Evolutionary conservation across 2,888 invertebrate species (phyloP).

Genomic region (Empis stercorea): DNA sequence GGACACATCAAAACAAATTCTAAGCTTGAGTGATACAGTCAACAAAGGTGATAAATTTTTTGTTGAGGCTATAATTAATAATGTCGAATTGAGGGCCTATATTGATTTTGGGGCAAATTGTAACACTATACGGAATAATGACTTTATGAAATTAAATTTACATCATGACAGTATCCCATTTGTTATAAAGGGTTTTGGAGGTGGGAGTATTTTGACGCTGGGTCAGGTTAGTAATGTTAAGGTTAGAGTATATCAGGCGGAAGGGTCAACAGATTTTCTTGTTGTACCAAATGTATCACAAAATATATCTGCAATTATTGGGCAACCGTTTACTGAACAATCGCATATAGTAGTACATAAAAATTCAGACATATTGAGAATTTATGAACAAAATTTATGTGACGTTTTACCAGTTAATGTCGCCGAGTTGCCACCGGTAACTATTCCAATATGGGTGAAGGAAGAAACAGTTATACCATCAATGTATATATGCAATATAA

Average conservation of each 20-base stretch:
- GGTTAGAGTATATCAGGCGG: conserved; percentile 5
- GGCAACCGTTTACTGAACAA: conserved; percentile 6
- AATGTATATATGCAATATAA: conserved; percentile 1
- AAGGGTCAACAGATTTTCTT: conserved; percentile 2
- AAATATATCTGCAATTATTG: conserved; percentile 7
- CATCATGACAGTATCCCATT: neutral
- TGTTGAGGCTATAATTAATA: conserved; percentile 3
- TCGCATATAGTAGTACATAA: conserved; percentile 5
- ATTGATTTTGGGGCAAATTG: conserved; percentile 7
- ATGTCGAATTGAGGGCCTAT: conserved; percentile 5
- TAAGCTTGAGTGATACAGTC: conserved; percentile 1
- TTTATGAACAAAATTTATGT: neutral
- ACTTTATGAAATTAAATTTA: conserved; percentile 1
- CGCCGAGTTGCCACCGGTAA: too few relatives aligned
- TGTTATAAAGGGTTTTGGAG: conserved; percentile 6
- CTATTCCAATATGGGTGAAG: neutral
- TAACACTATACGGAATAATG: neutral
- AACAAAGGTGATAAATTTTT: conserved; percentile 6
- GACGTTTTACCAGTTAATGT: too few relatives aligned
- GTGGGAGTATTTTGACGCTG: neutral
- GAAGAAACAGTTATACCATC: conserved; percentile 5
- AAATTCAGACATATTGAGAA: neutral
- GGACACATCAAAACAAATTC: neutral
- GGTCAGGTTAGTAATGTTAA: neutral
- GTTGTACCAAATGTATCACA: conserved; percentile 7